A percentile compares a stretch with the other conserved stretches of the same genome.
phyloP scores from a whole-genome alignment of 2,797 vertebrate species.

The Brotula barbata region DNA sequence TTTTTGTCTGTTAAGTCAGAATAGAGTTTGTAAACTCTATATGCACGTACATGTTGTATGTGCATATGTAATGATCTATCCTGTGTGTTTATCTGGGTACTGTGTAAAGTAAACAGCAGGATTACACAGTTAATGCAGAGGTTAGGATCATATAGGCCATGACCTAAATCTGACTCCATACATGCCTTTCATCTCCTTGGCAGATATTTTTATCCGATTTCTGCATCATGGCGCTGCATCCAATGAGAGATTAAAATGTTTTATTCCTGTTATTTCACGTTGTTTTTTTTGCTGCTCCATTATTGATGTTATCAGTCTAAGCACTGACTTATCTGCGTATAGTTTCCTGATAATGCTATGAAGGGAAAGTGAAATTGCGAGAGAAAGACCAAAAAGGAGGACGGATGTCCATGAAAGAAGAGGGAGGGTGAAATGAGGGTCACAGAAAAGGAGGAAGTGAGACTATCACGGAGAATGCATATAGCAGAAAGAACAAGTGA shows the following conservation, averaged over 20 bases:
- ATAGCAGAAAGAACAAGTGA: background rate
- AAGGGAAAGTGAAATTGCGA: too few relatives aligned
- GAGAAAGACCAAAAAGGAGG: too few relatives aligned
- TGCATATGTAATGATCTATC: background rate
- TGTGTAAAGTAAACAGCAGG: slow-evolving; percentile 46
- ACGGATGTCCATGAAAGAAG: too few relatives aligned
- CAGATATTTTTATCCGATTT: slow-evolving; percentile 5
- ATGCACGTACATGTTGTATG: background rate
- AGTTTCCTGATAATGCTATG: too few relatives aligned
- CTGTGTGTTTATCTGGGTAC: slow-evolving; percentile 11
- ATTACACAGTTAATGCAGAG: slow-evolving; percentile 45
- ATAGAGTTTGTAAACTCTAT: slow-evolving; percentile 4
- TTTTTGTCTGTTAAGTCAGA: background rate
- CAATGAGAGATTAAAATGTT: slow-evolving; percentile 22
- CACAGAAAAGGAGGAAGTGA: too few relatives aligned
- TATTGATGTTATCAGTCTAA: too few relatives aligned
- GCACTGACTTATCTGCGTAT: too few relatives aligned
- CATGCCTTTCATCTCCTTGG: slow-evolving; percentile 38
- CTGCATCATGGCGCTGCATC: background rate
- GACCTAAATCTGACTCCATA: slow-evolving; percentile 63
- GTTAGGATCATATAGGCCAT: slow-evolving; percentile 36
- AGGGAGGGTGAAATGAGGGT: too few relatives aligned
- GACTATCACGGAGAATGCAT: too few relatives aligned
- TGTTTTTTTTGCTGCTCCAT: too few relatives aligned
- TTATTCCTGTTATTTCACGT: too few relatives aligned